Evolutionary conservation across 1,140 invertebrate genomes (phyloP), one percentile per base, ranked within the genome.

Genomic region (Drosophila jambulina): DNA sequence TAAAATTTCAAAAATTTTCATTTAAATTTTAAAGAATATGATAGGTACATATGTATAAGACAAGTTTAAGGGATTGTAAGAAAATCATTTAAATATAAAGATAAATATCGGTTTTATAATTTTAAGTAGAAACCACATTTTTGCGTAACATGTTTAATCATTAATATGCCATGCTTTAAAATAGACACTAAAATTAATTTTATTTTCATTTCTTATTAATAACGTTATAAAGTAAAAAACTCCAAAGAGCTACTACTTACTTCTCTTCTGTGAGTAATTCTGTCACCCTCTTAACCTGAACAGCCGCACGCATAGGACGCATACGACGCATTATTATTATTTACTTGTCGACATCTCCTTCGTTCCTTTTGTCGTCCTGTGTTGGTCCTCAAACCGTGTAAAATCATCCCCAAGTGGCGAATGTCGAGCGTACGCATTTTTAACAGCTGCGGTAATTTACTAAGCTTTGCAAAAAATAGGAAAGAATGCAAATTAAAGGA

Each of bases 391-490:
- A 23, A 38, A 5, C 8, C 15, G 7, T 54, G 51, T 54, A 54
- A 54, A 54, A 54, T 54, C 51, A 54, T 36, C 51, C 51, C 51
- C 51, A 54, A 54, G 38, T 54, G 32, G 23, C 32, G 32, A 36
- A 23, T 53, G 27, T 17, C 29, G 19, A 54, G 51, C 32, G 15
- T 36, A 54, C 51, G 51, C 51, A 54, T 36, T 54, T 54, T 54
- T 36, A 10, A 36, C 19, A 54, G 32, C 32, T 36, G 13, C 8
- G 51, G 51, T 32, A 19, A 51, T n/a, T 27, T 27, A 49, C 29
- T 29, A 3, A 32, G 48, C 10, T 51, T 29, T 51, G 48, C 27
- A 3, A 7, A 29, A 51, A 12, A 32, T 19, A 19, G 1, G 4
- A 13, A 17, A 15, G 2, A 48, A 7, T 2, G n/a, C n/a, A 15